phyloP scores from a whole-genome alignment of 2,888 invertebrate species.

The Cerceris ruficornis region DNA sequence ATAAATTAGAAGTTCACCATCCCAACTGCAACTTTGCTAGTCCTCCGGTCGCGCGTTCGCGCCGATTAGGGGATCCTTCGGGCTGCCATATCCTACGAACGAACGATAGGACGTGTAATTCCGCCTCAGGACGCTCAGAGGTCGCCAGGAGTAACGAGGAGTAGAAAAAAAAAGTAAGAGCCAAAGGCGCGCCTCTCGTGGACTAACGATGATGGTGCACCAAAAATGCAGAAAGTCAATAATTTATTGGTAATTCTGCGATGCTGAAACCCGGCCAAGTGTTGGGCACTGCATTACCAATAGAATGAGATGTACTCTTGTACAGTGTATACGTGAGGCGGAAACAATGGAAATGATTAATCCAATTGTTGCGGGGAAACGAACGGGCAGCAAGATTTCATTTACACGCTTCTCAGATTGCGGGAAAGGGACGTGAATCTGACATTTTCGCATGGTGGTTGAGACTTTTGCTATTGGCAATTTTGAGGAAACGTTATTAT shows the following conservation, averaged over 20 bases:
- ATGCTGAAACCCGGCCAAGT: slow-evolving; percentile 27
- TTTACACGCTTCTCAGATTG: neutral
- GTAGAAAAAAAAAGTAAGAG: slow-evolving; percentile 31
- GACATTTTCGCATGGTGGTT: neutral
- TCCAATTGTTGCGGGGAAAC: too few species aligned
- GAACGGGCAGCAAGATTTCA: neutral
- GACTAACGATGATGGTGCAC: slow-evolving; percentile 22
- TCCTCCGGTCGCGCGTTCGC: slow-evolving; percentile 24
- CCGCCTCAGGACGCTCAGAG: slow-evolving; percentile 46
- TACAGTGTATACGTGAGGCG: neutral
- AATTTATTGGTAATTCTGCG: slow-evolving; percentile 33
- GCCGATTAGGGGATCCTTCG: slow-evolving; percentile 39
- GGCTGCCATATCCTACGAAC: slow-evolving; percentile 42
- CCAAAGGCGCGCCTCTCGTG: slow-evolving; percentile 27
- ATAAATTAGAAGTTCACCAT: slow-evolving; percentile 73
- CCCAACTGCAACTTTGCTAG: slow-evolving; percentile 27
- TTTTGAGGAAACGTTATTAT: too few species aligned
- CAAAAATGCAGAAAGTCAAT: slow-evolving; percentile 47
- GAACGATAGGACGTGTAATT: slow-evolving; percentile 15
- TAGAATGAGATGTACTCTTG: neutral
- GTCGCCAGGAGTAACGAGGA: slow-evolving; percentile 54
- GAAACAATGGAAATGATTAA: neutral
- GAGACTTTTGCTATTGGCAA: neutral
- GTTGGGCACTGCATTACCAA: neutral
- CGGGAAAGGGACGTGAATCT: neutral